Evolutionary conservation across 2,113 vertebrate genomes (phyloP).

Genomic region (Pholis gunnellus): DNA sequence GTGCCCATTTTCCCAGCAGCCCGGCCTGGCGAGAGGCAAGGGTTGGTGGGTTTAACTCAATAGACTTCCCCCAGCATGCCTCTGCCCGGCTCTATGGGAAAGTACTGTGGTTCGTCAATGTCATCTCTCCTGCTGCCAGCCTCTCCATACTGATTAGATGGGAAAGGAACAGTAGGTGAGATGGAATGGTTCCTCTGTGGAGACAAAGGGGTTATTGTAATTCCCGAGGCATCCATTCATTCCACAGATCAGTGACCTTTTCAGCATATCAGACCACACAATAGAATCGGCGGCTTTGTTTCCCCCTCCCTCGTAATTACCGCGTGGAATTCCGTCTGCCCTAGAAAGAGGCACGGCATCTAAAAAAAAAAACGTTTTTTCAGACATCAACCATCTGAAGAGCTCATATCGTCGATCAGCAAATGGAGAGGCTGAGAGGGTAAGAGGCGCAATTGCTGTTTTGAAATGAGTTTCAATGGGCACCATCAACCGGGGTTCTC

Average conservation of each 20-base stretch:
- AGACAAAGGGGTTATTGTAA: constrained; percentile 67
- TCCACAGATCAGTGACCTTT: constrained; percentile 65
- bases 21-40: constrained; percentile 27
- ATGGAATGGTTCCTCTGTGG: constrained; percentile 26
- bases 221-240: constrained; percentile 54
- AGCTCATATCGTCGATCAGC: constrained; percentile 34
- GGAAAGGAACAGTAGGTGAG: constrained; percentile 51
- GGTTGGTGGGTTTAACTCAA: constrained; percentile 45
- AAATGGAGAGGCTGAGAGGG: constrained; percentile 33
- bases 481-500: not conserved
- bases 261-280: constrained; percentile 46
- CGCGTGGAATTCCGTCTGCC: constrained; percentile 42
- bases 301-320: constrained; percentile 37
- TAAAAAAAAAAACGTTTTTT: constrained; percentile 4
- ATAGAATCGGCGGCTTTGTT: constrained; percentile 51
- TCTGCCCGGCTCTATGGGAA: constrained; percentile 23
- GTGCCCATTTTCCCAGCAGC: constrained; percentile 49
- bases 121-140: constrained; percentile 49
- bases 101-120: constrained; percentile 38
- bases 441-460: constrained; percentile 23
- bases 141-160: constrained; percentile 53
- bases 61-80: constrained; percentile 38
- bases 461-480: constrained; percentile 26
- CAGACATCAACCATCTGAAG: constrained; percentile 34
- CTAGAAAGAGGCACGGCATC: constrained; percentile 31